A percentile compares a stretch with the other conserved stretches of the same genome.
Evolutionary conservation across 1,140 invertebrate species (phyloP).

Genomic region (Drosophila sp.): DNA sequence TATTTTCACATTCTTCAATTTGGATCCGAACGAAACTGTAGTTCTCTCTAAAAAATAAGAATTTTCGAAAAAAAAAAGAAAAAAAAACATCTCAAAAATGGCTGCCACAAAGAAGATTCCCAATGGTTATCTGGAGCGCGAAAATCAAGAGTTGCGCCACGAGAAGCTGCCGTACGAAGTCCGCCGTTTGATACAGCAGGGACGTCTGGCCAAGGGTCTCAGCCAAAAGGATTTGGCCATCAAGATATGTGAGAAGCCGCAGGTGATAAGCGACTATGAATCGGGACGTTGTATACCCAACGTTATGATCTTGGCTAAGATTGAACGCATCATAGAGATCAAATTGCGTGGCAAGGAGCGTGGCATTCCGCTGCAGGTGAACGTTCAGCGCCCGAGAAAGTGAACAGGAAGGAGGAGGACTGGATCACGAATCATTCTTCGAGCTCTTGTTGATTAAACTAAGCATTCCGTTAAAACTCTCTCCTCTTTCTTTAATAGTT

Average conservation of each 20-base stretch:
- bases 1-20: neutral
- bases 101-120: neutral
- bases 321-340: conserved; percentile 94
- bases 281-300: conserved; percentile 96
- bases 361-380: conserved; percentile 1
- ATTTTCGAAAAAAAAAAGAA: neutral
- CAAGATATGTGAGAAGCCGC: conserved; percentile 97
- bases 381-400: neutral
- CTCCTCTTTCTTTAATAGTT: too few relatives aligned
- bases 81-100: neutral
- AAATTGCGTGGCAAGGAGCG: conserved; percentile 92
- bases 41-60: neutral
- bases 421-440: neutral
- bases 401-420: neutral
- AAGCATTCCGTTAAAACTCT: neutral
- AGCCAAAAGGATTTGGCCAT: conserved; percentile 98
- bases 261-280: conserved; percentile 97
- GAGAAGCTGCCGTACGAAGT: conserved; percentile 8
- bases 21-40: neutral
- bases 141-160: neutral
- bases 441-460: neutral
- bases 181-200: conserved; percentile 94
- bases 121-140: conserved; percentile 8
- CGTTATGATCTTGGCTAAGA: conserved; percentile 95
- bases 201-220: conserved; percentile 92